phyloP scores from a whole-genome alignment of 2,888 invertebrate species.

The Archips xylosteana region DNA sequence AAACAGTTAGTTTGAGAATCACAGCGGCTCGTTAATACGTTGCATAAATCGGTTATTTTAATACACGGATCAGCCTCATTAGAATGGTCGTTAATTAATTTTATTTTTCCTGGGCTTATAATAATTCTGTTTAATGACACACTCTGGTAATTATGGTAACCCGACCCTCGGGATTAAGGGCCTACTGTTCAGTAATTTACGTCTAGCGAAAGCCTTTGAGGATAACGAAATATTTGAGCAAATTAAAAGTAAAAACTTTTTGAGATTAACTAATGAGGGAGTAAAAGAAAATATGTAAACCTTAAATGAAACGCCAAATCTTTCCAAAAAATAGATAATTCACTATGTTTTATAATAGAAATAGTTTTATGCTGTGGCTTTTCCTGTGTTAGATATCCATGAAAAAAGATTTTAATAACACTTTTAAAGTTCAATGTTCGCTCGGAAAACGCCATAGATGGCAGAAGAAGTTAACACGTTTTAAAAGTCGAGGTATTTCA shows the following conservation, averaged over 20 bases:
- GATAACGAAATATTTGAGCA: background rate
- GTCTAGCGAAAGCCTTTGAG: slow-evolving; percentile 7
- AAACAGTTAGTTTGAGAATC: background rate
- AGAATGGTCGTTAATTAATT: slow-evolving; percentile 1
- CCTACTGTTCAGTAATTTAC: slow-evolving; percentile 9
- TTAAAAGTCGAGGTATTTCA: too few species aligned
- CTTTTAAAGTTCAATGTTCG: too few species aligned
- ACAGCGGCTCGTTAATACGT: background rate
- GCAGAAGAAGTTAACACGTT: too few species aligned
- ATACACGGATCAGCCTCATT: background rate
- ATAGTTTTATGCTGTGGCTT: too few species aligned
- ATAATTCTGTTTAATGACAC: slow-evolving; percentile 17
- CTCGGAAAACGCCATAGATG: too few species aligned
- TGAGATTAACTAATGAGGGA: background rate
- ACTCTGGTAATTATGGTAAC: slow-evolving; percentile 12
- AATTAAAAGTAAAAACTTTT: slow-evolving; percentile 2
- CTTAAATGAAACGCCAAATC: too few species aligned
- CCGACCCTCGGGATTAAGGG: slow-evolving; percentile 21
- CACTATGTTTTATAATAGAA: too few species aligned
- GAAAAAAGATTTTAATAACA: too few species aligned
- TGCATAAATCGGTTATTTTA: background rate
- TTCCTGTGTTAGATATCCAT: too few species aligned
- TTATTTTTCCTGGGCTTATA: slow-evolving; percentile 16
- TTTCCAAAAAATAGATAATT: too few species aligned
- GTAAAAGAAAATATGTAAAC: background rate